phyloP scores from a whole-genome alignment of 2,797 vertebrate species.

The Neopelma chrysocephalum region DNA sequence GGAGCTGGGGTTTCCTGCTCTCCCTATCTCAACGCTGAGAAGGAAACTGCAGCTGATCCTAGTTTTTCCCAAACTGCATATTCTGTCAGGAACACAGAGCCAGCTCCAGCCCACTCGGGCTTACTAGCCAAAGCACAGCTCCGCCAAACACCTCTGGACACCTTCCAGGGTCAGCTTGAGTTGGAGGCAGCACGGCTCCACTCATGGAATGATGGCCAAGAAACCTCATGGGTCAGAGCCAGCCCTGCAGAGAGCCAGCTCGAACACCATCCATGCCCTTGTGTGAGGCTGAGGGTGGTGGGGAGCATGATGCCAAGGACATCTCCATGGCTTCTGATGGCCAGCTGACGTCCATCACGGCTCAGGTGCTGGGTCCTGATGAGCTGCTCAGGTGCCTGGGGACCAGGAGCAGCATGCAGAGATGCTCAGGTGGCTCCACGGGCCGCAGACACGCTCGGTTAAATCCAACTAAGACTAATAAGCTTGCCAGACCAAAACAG shows the following conservation, averaged over 20 bases:
- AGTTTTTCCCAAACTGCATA: not conserved
- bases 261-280: fast-evolving
- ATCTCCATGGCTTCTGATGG: not conserved
- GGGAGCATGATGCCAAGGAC: not conserved
- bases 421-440: not conserved
- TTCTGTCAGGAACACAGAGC: not conserved
- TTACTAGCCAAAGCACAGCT: not conserved
- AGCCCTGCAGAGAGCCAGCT: not conserved
- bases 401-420: not conserved
- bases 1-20: not conserved
- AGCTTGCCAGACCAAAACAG: not conserved
- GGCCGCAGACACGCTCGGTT: not conserved
- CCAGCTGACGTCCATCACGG: not conserved
- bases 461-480: not conserved
- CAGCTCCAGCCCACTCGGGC: not conserved
- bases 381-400: not conserved
- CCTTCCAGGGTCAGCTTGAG: conserved; percentile 30
- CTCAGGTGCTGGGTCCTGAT: not conserved
- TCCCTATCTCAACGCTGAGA: not conserved
- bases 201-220: not conserved
- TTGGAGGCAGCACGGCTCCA: not conserved
- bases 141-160: not conserved
- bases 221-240: not conserved
- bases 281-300: fast-evolving
- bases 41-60: not conserved